Evolutionary conservation across 2,113 vertebrate genomes (phyloP), one percentile per base, ranked within the genome.

Genomic region (Struthio camelus): DNA sequence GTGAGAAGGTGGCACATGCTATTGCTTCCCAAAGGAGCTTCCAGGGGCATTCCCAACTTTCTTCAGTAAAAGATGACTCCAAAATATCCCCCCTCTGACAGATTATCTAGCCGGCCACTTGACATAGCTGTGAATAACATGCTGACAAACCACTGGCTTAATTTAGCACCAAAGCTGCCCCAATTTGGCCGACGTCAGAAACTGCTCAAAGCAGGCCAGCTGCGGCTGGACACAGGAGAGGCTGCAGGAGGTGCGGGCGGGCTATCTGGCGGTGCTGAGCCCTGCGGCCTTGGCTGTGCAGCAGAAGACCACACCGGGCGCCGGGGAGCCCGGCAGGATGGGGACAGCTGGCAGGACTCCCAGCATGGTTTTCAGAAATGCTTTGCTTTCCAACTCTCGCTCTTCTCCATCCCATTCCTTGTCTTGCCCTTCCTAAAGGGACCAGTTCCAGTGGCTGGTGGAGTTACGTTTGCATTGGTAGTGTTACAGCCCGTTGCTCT

Each of bases 81-180:
- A 83, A 36, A 20, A 13, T 3, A 2, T 18, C 65, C n/a, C 84
- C 71, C 17, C 65, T 81, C 79, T 70, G 65, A 81, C n/a, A 61
- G 32, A 6, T 13, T 4, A 64, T 66, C 36, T 25, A 93, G 30
- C 36, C 7, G 59, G 38, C 64, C 44, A 59, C 54, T 67, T 25
- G 38, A 32, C 0, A 1, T 17, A 1, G 51, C 87, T 85, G n/a
- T n/a, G 80, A 58, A 71, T 14, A 50, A 50, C 0, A 3, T 71
- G 56, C 14, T n/a, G 54, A 62, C n/a, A 76, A 86, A 75, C 62
- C 86, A 75, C 62, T 69, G 51, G 27, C 67, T 84, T 66, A n/a
- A 44, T 36, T 65, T 70, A 38, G n/a, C 0, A 1, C 67, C 0
- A 1, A 56, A 61, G 51, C 65, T 38, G 19, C 32, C 64, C 36